Conservation (phyloP, 2,888 invertebrate genomes). For the Eutolmus rufibarbis region DNA sequence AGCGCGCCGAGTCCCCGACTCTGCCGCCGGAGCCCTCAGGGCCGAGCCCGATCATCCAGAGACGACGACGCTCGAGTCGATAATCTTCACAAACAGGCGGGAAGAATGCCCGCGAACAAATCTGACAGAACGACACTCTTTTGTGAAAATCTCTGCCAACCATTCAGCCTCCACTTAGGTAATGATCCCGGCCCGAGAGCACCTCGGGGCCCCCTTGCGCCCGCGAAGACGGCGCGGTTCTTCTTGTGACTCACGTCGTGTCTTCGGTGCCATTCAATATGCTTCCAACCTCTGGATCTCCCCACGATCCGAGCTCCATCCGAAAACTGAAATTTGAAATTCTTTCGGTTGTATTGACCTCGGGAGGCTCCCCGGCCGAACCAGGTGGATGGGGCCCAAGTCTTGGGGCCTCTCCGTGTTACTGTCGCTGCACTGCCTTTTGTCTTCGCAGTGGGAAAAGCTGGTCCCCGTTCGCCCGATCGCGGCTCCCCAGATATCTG, state of each 20-base stretch:
- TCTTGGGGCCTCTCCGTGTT: not conserved
- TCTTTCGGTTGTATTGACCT: conserved; percentile 38
- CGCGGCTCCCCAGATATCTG: not conserved
- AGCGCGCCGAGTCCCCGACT: not conserved
- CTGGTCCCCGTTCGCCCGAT: not conserved
- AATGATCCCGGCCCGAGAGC: conserved; percentile 30
- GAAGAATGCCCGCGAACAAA: conserved; percentile 37
- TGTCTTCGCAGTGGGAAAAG: conserved; percentile 22
- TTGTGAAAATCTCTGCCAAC: conserved; percentile 30
- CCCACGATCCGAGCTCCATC: conserved; percentile 15
- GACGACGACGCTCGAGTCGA: conserved; percentile 5
- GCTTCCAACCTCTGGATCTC: not conserved
- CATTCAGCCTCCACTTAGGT: conserved; percentile 36
- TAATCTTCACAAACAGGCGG: conserved; percentile 32
- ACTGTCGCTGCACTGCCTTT: conserved; percentile 33
- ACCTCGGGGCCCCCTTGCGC: not conserved
- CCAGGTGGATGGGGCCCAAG: not conserved
- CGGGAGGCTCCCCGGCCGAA: not conserved
- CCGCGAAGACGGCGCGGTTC: not conserved
- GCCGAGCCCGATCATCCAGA: not conserved
- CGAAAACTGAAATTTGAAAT: conserved; percentile 36
- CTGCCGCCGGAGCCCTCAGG: not conserved
- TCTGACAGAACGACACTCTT: conserved; percentile 39
- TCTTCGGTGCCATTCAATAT: conserved; percentile 23
- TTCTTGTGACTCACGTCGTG: not conserved